Evolutionary conservation across 2,888 invertebrate species (phyloP).

Genomic region (Polyommatus icarus): DNA sequence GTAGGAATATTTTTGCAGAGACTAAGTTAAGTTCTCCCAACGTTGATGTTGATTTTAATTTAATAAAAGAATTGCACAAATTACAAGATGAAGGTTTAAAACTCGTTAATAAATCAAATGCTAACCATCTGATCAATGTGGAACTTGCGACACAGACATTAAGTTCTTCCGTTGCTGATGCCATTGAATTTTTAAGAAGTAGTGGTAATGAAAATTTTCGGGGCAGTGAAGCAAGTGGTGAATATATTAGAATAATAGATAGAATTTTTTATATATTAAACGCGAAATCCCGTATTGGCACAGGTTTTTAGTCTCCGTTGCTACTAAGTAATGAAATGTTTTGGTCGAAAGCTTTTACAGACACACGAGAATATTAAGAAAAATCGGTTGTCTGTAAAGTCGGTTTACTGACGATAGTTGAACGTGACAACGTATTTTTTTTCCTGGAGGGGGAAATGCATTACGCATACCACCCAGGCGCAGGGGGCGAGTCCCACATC

Average conservation of each 20-base stretch:
- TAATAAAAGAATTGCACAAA: background rate
- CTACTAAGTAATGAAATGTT: slow-evolving; percentile 1
- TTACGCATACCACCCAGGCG: too few species aligned
- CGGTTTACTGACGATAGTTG: too few species aligned
- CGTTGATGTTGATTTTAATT: background rate
- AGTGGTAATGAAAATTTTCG: background rate
- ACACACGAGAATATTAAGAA: background rate
- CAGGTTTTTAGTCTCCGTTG: slow-evolving; percentile 13
- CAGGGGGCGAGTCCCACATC: too few species aligned
- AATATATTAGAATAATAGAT: slow-evolving; percentile 22
- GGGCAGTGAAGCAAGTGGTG: slow-evolving; percentile 21
- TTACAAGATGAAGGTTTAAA: slow-evolving; percentile 10
- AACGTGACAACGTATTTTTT: too few species aligned
- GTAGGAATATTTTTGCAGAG: slow-evolving; percentile 10
- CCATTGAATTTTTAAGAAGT: background rate
- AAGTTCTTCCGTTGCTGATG: slow-evolving; percentile 10
- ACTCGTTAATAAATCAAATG: background rate
- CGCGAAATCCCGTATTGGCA: background rate
- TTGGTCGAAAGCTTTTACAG: background rate
- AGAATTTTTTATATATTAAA: slow-evolving; percentile 27
- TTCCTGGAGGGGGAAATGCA: too few species aligned
- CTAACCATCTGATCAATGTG: background rate
- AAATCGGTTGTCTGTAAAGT: too few species aligned
- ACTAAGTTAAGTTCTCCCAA: background rate
- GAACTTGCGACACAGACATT: background rate